Evolutionary conservation across 2,113 vertebrate genomes (phyloP), one percentile per base, ranked within the genome.

Genomic region (Spea bombifrons): DNA sequence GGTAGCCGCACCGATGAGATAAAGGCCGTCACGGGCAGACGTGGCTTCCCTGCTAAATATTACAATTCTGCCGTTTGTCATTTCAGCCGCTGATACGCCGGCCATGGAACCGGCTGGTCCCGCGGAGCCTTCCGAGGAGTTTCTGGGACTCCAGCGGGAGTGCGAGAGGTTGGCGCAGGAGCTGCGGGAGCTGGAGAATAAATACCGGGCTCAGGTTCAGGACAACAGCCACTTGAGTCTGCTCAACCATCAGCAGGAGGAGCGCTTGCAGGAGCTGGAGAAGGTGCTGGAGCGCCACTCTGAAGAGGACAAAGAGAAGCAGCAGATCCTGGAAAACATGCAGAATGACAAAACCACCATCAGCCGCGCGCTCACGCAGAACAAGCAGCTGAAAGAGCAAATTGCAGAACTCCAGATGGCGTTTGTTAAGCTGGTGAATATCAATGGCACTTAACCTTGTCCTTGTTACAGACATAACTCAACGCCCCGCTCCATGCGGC

Each of bases 341-440:
- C 94, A 97, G 90, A 97, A 88, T 0, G 95, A 98, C 89, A 98
- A 96, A 82, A 94, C 91, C 81, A 98, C 97, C 0, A 97, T 99
- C 88, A 97, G 95, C 71, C 93, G 96, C 0, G 97, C 94, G 0
- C 89, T 99, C 71, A 92, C 92, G 71, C 97, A 99, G 87, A 99
- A 98, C 88, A 91, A 92, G 0, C 91, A 97, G 5, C 92, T 99
- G 69, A 99, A 99, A 86, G 94, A 96, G 84, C 97, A 99, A 89
- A 92, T 99, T 83, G 97, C 95, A 0, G 97, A 99, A 89, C 88
- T 99, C 72, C 97, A 99, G 89, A 94, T 97, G 0, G 94, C 96
- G 43, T 99, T 99, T 66, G 93, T 99, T 83, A 95, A 90, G 84
- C 89, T 99, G 94, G 97, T 99, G 85, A 61, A 93, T 86, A 2